Evolutionary conservation across 2,888 invertebrate genomes (phyloP).

Genomic region (Ichneumon xanthorius): DNA sequence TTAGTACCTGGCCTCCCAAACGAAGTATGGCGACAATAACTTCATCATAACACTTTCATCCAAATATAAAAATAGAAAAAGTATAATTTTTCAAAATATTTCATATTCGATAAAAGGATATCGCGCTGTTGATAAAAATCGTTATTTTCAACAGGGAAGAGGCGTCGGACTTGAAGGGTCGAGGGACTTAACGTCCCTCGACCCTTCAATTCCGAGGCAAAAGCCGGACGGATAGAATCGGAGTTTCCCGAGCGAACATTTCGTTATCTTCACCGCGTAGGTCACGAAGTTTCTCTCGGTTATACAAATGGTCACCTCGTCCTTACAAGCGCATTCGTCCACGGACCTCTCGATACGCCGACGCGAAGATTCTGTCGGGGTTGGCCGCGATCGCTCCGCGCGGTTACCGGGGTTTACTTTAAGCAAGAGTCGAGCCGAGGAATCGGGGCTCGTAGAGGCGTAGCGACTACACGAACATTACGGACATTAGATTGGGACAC

Average conservation of each 20-base stretch:
- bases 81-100: neutral
- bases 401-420: neutral
- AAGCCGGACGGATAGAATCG: constrained; percentile 39
- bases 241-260: constrained; percentile 31
- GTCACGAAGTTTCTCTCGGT: constrained; percentile 44
- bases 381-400: constrained; percentile 15
- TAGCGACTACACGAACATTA: constrained; percentile 82
- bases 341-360: constrained; percentile 55
- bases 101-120: neutral
- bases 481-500: constrained; percentile 85
- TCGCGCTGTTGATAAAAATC: neutral
- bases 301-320: constrained; percentile 55
- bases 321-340: constrained; percentile 54
- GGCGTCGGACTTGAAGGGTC: neutral
- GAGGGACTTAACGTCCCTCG: neutral
- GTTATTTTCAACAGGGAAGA: neutral
- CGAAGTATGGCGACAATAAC: neutral
- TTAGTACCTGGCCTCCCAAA: neutral
- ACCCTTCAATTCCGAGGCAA: constrained; percentile 41
- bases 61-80: too few relatives aligned
- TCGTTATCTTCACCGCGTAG: constrained; percentile 53
- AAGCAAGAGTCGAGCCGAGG: constrained; percentile 64
- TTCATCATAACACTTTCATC: too few relatives aligned
- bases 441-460: constrained; percentile 66
- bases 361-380: constrained; percentile 49